Conservation (phyloP, 2,113 vertebrate species). For the Hiodon tergisus region DNA sequence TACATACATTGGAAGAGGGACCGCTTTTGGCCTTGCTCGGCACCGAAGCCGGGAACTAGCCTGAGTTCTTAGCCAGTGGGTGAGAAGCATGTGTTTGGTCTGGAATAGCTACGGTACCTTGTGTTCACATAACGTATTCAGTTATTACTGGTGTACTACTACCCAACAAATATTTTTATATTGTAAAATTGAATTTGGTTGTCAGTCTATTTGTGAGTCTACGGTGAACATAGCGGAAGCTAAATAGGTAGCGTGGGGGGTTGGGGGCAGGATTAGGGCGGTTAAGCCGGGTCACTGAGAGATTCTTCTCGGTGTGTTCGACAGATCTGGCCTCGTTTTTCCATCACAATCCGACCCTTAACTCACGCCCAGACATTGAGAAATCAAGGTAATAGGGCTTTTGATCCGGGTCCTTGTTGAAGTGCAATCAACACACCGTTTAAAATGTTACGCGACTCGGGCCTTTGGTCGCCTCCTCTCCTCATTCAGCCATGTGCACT, state of each 20-base stretch:
- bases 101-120: background rate
- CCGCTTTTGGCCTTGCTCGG: conserved; percentile 11
- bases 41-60: conserved; percentile 24
- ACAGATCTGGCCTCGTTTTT: conserved; percentile 38
- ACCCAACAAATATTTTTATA: no score
- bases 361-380: conserved; percentile 6
- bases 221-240: background rate
- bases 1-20: background rate
- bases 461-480: background rate
- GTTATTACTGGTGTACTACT: no score
- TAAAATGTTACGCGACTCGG: background rate
- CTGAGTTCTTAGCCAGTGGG: conserved; percentile 34
- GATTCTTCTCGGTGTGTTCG: conserved; percentile 43
- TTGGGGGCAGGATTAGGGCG: conserved; percentile 52
- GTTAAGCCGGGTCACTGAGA: conserved; percentile 52
- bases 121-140: no score
- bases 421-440: background rate
- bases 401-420: background rate
- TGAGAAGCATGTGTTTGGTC: conserved; percentile 22
- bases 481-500: background rate
- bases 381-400: background rate
- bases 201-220: background rate
- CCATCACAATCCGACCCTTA: conserved; percentile 24
- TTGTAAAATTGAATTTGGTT: no score
- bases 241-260: conserved; percentile 33